Conservation (phyloP, 2,797 vertebrate genomes). For the Oreortyx pictus region DNA sequence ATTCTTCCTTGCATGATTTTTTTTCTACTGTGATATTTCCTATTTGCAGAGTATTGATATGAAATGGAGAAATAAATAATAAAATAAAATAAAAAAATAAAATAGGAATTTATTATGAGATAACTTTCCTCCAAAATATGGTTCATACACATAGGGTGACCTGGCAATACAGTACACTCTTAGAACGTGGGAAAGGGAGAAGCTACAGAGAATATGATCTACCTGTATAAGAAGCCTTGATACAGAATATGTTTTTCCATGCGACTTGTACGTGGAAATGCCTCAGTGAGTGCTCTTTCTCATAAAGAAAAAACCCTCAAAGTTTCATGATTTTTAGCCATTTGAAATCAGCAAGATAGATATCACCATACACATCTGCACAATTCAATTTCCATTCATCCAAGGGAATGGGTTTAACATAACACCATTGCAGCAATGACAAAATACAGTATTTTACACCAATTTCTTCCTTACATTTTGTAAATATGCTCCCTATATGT, state of each 20-base stretch:
- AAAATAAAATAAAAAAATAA: not conserved
- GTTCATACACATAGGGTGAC: accelerated
- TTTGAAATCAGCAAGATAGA: not conserved
- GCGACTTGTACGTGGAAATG: not conserved
- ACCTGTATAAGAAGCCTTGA: not conserved
- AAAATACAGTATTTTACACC: not conserved
- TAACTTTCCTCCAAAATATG: not conserved
- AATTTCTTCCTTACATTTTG: not conserved
- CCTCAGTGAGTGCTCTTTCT: not conserved
- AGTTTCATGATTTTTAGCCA: not conserved
- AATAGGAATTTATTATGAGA: not conserved
- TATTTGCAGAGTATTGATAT: not conserved
- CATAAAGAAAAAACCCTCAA: not conserved
- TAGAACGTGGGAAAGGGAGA: not conserved
- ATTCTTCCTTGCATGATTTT: not conserved
- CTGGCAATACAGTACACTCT: not conserved
- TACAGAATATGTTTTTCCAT: not conserved
- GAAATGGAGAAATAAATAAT: not conserved
- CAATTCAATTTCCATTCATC: not conserved
- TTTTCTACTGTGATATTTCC: not conserved
- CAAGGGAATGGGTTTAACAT: not conserved
- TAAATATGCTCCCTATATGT: not conserved
- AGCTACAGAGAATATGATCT: not conserved
- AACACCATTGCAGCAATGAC: not conserved
- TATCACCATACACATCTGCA: not conserved